Conservation (phyloP, 2,797 vertebrate genomes). For the Perodicticus potto region DNA sequence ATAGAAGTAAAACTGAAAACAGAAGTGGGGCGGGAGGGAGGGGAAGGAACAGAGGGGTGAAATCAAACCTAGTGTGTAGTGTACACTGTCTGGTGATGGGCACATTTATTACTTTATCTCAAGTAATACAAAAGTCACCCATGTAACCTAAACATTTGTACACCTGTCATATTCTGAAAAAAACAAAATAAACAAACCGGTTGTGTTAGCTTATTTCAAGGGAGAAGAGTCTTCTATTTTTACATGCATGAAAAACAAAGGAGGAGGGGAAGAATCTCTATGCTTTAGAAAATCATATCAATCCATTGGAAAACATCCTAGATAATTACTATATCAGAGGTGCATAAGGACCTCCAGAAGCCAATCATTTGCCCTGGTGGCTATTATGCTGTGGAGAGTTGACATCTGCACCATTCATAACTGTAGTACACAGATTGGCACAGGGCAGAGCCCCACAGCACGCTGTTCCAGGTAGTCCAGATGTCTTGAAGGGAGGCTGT, state of each 20-base stretch:
- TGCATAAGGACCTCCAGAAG: constrained; percentile 60
- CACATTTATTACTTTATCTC: no score
- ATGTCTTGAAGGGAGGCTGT: constrained; percentile 71
- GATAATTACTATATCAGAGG: constrained; percentile 57
- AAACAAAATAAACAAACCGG: neutral
- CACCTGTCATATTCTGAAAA: no score
- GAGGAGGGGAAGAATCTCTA: constrained; percentile 4
- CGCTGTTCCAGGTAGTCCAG: constrained; percentile 75
- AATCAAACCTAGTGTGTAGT: no score
- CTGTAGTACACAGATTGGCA: constrained; percentile 55
- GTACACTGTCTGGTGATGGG: no score
- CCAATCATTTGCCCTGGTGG: constrained; percentile 61
- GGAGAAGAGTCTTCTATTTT: constrained; percentile 23
- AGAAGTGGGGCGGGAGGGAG: no score
- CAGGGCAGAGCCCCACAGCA: constrained; percentile 58
- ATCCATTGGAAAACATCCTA: constrained; percentile 65
- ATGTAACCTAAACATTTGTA: no score
- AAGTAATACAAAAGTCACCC: no score
- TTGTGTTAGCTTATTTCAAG: constrained; percentile 63
- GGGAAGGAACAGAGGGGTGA: no score
- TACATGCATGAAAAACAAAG: constrained; percentile 68
- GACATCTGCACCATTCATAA: constrained; percentile 68
- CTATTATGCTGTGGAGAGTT: constrained; percentile 56
- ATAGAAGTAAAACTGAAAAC: no score
- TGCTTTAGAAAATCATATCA: constrained; percentile 54